phyloP scores from a whole-genome alignment of 2,797 vertebrate genomes.

The Sardinella longiceps region DNA sequence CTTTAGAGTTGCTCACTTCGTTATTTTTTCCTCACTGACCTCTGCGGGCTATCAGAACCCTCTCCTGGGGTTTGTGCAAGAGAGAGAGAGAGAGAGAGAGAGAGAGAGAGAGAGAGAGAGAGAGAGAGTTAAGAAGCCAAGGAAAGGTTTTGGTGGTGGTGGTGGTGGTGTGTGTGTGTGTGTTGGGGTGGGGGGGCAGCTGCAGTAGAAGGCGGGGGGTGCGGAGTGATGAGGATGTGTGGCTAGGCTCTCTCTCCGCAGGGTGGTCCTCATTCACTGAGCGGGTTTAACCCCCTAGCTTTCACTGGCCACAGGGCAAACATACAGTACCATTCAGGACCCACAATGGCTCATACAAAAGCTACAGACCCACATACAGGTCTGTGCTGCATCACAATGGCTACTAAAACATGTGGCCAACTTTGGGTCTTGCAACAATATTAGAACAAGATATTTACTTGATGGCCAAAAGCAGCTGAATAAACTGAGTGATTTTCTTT shows the following conservation, averaged over 20 bases:
- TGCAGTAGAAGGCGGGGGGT: not conserved
- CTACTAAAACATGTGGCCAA: conserved; percentile 36
- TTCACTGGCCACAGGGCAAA: conserved; percentile 63
- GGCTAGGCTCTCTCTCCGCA: conserved; percentile 50
- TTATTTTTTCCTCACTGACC: conserved; percentile 43
- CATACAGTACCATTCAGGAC: conserved; percentile 62
- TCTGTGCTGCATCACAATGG: conserved; percentile 56
- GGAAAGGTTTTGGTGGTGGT: not conserved
- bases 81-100: conserved; percentile 39
- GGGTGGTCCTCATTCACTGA: conserved; percentile 67
- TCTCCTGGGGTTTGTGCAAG: conserved; percentile 45
- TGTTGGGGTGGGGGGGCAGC: not conserved
- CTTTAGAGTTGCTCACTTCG: conserved; percentile 29
- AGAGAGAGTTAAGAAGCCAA: conserved; percentile 18
- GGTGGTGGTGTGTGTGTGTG: not conserved
- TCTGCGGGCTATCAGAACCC: conserved; percentile 43
- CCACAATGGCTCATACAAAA: conserved; percentile 54
- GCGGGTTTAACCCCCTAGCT: conserved; percentile 59
- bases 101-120: conserved; percentile 38
- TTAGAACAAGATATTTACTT: not conserved
- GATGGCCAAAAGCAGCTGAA: conserved; percentile 37
- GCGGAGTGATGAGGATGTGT: conserved; percentile 37
- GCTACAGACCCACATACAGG: conserved; percentile 50
- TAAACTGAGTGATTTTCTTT: conserved; percentile 33
- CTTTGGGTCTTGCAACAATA: conserved; percentile 33